phyloP scores from a whole-genome alignment of 2,888 invertebrate species.

The Amphimallon solstitiale region DNA sequence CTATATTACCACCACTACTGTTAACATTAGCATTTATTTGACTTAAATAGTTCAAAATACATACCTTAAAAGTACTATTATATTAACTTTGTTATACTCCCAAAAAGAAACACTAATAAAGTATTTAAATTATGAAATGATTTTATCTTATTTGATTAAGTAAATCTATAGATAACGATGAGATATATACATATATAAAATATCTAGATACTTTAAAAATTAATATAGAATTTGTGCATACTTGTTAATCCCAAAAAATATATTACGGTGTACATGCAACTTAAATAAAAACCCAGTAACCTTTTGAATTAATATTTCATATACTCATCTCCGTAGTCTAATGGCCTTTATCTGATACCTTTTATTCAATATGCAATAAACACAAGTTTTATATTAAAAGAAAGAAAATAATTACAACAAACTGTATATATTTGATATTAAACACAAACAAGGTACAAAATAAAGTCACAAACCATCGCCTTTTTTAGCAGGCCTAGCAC shows the following conservation, averaged over 20 bases:
- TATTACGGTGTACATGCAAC: no score
- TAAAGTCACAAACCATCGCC: constrained; percentile 35
- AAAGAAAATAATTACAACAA: constrained; percentile 29
- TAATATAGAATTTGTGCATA: no score
- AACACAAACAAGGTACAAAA: constrained; percentile 32
- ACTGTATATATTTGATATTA: constrained; percentile 31
- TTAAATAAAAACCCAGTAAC: not conserved
- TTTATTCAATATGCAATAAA: not conserved
- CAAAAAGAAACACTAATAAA: not conserved
- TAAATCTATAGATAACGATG: constrained; percentile 19
- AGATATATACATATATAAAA: not conserved
- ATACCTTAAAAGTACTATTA: constrained; percentile 13
- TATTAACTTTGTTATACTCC: not conserved
- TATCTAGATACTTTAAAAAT: no score
- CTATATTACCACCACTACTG: no score
- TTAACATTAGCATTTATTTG: no score
- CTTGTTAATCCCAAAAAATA: no score
- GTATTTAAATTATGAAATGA: not conserved
- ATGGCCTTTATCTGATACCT: constrained; percentile 14
- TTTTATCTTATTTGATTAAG: constrained; percentile 20
- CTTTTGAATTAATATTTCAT: not conserved
- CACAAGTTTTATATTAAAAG: not conserved
- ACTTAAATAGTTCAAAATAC: constrained; percentile 15
- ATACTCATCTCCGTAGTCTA: not conserved
- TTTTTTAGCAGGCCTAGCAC: constrained; percentile 13